Conservation (phyloP, 2,113 vertebrate species). For the Pandion haliaetus region DNA sequence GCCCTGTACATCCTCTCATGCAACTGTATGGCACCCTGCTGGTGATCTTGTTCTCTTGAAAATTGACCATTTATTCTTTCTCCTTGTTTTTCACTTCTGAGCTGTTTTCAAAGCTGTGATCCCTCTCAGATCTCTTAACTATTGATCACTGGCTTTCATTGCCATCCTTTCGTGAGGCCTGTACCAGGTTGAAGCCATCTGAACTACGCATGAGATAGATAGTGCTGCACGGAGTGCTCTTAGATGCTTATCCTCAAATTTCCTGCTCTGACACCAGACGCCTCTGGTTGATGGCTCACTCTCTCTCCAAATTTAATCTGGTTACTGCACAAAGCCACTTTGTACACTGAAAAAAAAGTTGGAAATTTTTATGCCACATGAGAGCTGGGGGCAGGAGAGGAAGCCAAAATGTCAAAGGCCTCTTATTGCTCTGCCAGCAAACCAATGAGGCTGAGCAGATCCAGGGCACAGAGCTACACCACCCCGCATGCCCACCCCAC, state of each 20-base stretch:
- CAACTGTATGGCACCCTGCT: not conserved
- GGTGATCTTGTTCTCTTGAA: not conserved
- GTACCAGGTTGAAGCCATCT: not conserved
- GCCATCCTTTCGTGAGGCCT: not conserved
- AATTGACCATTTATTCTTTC: not conserved
- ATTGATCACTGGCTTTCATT: not conserved
- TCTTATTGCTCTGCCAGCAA: not conserved
- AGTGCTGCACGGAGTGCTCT: not conserved
- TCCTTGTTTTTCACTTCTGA: not conserved
- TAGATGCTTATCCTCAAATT: not conserved
- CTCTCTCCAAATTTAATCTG: not conserved
- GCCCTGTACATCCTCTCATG: not conserved
- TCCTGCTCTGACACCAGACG: not conserved
- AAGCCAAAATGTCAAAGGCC: not conserved
- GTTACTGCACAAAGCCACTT: not conserved
- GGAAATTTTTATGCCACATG: not conserved
- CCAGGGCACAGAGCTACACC: not conserved
- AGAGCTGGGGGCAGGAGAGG: not conserved
- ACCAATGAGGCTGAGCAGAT: not conserved
- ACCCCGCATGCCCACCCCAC: not conserved
- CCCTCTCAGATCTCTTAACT: not conserved
- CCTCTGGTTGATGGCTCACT: not conserved
- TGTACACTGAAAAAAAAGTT: not conserved
- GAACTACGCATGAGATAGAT: not conserved
- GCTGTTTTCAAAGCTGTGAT: not conserved